Evolutionary conservation across 2,888 invertebrate genomes (phyloP), one percentile per base, ranked within the genome.

Genomic region (Perizoma flavofasciatum): DNA sequence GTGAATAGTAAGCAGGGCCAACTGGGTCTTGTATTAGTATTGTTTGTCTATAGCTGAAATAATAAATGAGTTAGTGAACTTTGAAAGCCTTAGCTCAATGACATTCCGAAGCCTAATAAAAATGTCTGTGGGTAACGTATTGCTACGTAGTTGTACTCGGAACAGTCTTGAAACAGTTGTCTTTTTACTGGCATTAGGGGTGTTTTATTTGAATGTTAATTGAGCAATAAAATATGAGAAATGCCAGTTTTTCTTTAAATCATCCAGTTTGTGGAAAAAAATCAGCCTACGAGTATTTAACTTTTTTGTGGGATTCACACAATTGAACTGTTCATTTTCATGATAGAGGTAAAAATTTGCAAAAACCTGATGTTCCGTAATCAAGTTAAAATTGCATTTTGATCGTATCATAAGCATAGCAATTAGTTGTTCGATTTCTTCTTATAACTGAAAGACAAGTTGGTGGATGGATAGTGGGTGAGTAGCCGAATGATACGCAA

Each of bases 1-100:
- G 82, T 72, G 91, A 86, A 89, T 91, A 89, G 81, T 79, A 88
- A 91, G 70, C 78, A 86, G 85, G 65, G 61, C 69, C 75, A 74
- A 79, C 77, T 78, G 75, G 78, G 74, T 68, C 73, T 77, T 74
- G 67, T 69, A 68, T 69, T 76, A 74, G 59, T 72, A 69, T 65
- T 68, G 72, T 67, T 69, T 66, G 60, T 61, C 69, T 74, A 33
- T 47, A 49, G 70, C 69, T 66, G 71, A 72, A 77, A 74, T 75
- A 74, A 72, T 68, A 69, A 65, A 72, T 71, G 59, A 69, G 72
- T 69, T 74, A 70, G 58, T 67, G 67, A 69, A 69, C 69, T 69
- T 65, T 66, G 59, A 45, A 65, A 59, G 67, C 60, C 66, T 60
- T 48, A 44, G 39, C 50, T 54, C 45, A 58, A 62, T 62, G 59